These are phyloP conservation scores for Nanger granti DNA, from an alignment of 2,113 vertebrate genomes.

Conservation along the genomic window DNA sequence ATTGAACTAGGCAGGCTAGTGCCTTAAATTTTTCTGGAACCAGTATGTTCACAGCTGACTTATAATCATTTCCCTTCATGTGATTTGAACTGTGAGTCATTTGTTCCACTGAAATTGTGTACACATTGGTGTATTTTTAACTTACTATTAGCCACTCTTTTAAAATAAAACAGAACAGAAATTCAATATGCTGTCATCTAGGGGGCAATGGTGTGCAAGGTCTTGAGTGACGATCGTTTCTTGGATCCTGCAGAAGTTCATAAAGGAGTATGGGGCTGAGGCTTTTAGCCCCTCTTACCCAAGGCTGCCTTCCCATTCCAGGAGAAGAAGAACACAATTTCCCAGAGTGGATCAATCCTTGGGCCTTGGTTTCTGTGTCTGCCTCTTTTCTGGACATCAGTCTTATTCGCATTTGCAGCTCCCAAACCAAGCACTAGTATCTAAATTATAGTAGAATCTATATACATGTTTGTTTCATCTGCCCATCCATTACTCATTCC, in stretches of 20 bases:
- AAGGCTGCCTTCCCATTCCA: background rate
- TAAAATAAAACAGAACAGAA: conserved; percentile 39
- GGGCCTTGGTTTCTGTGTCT: background rate
- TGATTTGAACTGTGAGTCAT: conserved; percentile 65
- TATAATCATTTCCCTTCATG: conserved; percentile 52
- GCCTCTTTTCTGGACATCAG: background rate
- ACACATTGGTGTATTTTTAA: conserved; percentile 64
- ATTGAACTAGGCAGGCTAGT: background rate
- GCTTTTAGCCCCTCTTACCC: background rate
- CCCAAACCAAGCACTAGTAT: background rate
- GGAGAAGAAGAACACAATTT: background rate
- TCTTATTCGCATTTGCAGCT: background rate
- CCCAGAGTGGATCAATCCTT: background rate
- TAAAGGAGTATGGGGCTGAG: background rate
- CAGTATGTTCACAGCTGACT: conserved; percentile 44
- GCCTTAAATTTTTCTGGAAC: conserved; percentile 32
- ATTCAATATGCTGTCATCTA: background rate
- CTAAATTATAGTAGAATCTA: background rate
- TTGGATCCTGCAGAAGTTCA: background rate
- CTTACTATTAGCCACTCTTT: conserved; percentile 42
- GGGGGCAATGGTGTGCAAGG: background rate
- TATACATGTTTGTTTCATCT: background rate
- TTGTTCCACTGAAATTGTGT: conserved; percentile 52
- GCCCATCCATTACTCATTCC: background rate
- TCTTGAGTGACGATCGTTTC: background rate